Conservation (phyloP, 2,797 vertebrate genomes). For the Rhinophrynus dorsalis region DNA sequence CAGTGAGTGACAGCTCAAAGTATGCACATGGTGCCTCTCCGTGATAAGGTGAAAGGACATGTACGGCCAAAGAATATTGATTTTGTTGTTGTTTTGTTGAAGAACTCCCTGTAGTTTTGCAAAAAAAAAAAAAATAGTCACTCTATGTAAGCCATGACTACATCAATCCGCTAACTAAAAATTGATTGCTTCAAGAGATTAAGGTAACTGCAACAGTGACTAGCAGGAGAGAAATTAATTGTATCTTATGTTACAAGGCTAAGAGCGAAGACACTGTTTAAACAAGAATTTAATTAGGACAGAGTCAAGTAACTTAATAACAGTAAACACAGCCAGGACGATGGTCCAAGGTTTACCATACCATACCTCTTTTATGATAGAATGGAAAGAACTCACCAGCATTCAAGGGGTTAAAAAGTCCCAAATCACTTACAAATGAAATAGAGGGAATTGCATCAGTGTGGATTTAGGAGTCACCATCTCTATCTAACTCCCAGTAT, state of each 20-base stretch:
- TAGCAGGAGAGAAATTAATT: constrained; percentile 18
- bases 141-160: not conserved
- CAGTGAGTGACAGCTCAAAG: constrained; percentile 8
- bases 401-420: too few species aligned
- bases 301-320: not conserved
- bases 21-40: not conserved
- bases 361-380: too few species aligned
- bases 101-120: constrained; percentile 9
- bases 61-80: constrained; percentile 5
- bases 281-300: constrained; percentile 13
- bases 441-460: too few species aligned
- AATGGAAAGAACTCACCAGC: too few species aligned
- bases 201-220: constrained; percentile 19
- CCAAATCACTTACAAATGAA: too few species aligned
- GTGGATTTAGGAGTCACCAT: too few species aligned
- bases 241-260: not conserved
- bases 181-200: constrained; percentile 28
- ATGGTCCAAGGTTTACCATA: too few species aligned
- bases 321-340: too few species aligned
- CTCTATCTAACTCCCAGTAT: too few species aligned
- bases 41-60: not conserved
- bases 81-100: not conserved
- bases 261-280: not conserved
- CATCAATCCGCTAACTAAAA: constrained; percentile 12
- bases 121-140: constrained; percentile 1